Conservation (phyloP, 2,888 invertebrate species). For the Dexiosoma caninum region DNA sequence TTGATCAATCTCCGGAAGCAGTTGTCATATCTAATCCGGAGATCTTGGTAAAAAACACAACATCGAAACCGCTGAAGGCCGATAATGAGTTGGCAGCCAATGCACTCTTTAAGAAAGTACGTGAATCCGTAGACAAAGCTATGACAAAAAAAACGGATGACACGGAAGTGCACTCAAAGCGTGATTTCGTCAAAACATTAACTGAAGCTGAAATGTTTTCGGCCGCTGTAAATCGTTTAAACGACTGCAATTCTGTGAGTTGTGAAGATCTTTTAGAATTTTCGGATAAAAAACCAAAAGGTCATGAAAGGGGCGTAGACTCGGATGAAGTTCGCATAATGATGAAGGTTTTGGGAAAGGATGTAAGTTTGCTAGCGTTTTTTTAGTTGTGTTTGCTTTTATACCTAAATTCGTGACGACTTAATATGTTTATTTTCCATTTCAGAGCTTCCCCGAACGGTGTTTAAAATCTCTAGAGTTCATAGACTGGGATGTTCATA, state of each 20-base stretch:
- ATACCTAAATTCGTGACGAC: no score
- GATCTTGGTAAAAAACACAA: constrained; percentile 10
- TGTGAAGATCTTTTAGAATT: constrained; percentile 95
- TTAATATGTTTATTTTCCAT: no score
- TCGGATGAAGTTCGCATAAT: constrained; percentile 95
- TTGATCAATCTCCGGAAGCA: constrained; percentile 20
- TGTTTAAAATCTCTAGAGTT: constrained; percentile 89
- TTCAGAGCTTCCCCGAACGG: constrained; percentile 84
- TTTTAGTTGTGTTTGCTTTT: no score
- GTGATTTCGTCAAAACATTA: constrained; percentile 58
- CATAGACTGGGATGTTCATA: constrained; percentile 92
- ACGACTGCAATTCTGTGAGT: constrained; percentile 88
- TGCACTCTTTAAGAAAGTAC: constrained; percentile 77
- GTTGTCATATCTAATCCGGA: not conserved
- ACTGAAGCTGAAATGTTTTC: constrained; percentile 73
- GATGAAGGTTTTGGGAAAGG: constrained; percentile 89
- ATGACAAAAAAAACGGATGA: constrained; percentile 66
- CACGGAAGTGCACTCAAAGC: not conserved
- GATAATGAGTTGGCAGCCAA: constrained; percentile 75
- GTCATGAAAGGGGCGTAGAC: constrained; percentile 89
- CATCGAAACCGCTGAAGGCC: constrained; percentile 22
- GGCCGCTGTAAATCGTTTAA: constrained; percentile 69
- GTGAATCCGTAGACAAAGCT: constrained; percentile 75
- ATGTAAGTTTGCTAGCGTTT: constrained; percentile 80
- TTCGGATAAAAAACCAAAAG: constrained; percentile 89